Conservation (phyloP, 1,140 invertebrate genomes). For the Drepana arcuata region DNA sequence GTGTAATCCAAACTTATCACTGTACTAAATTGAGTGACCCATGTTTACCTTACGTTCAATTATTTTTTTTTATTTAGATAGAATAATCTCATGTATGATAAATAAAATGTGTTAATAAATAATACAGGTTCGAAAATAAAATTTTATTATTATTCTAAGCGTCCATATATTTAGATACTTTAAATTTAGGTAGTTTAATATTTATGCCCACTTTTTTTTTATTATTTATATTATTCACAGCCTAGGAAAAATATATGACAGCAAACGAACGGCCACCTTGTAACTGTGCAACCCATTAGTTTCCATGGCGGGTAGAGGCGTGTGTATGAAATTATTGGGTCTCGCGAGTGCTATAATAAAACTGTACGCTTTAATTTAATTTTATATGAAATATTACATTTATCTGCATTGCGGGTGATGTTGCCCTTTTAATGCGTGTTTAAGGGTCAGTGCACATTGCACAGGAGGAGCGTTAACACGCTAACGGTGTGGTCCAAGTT, state of each 20-base stretch:
- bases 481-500: no score
- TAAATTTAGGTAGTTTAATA: neutral
- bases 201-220: neutral
- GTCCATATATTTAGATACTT: no score
- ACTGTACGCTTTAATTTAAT: slow-evolving; percentile 17
- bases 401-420: slow-evolving; percentile 28
- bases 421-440: slow-evolving; percentile 17
- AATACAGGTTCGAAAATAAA: no score
- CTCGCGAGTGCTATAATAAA: no score
- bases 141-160: no score
- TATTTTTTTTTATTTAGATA: no score
- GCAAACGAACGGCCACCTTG: neutral
- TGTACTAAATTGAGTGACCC: no score
- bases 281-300: neutral
- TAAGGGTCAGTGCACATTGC: slow-evolving; percentile 3
- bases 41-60: no score
- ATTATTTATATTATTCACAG: neutral
- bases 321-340: no score
- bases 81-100: no score
- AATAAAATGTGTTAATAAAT: no score
- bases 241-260: neutral
- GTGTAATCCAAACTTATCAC: no score
- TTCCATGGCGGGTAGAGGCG: neutral
- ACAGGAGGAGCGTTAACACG: slow-evolving; percentile 1
- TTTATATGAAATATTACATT: slow-evolving; percentile 25